phyloP scores from a whole-genome alignment of 1,140 invertebrate genomes.

The Druon quercuslanigerum region DNA sequence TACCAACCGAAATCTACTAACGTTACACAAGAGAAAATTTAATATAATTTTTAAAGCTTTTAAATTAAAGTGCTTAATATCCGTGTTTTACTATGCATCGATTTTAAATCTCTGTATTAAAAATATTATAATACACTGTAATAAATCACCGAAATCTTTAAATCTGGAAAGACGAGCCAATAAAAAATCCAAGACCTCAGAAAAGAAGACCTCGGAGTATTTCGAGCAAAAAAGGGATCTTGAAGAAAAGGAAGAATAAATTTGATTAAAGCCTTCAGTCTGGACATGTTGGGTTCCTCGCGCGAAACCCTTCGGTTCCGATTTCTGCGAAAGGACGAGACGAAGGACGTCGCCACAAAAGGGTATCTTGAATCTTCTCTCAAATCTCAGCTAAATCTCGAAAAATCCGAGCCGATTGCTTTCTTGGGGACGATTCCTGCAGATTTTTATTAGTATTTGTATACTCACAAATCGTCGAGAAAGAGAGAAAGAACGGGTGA shows the following conservation, averaged over 20 bases:
- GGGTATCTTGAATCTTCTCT: conserved; percentile 14
- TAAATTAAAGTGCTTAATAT: too few relatives aligned
- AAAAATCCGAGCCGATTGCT: conserved; percentile 4
- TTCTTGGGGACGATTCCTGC: neutral
- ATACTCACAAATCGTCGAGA: conserved; percentile 12
- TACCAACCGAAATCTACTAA: too few relatives aligned
- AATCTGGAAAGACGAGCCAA: neutral
- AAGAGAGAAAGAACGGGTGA: conserved; percentile 34
- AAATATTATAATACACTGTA: too few relatives aligned
- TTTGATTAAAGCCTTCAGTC: conserved; percentile 37
- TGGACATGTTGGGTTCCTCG: conserved; percentile 12
- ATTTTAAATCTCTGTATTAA: too few relatives aligned
- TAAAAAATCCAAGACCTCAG: conserved; percentile 35
- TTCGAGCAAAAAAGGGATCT: conserved; percentile 21
- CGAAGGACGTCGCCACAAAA: conserved; percentile 29
- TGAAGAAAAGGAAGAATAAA: conserved; percentile 44
- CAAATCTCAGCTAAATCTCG: conserved; percentile 16
- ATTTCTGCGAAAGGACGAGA: conserved; percentile 28
- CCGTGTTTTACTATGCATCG: too few relatives aligned
- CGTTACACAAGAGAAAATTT: too few relatives aligned
- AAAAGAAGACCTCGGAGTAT: conserved; percentile 36
- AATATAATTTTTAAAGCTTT: too few relatives aligned
- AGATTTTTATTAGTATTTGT: conserved; percentile 1
- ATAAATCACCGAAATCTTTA: neutral
- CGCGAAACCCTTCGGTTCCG: conserved; percentile 24